Evolutionary conservation across 2,888 invertebrate species (phyloP).

Genomic region (Hirtodrosophila duncani): DNA sequence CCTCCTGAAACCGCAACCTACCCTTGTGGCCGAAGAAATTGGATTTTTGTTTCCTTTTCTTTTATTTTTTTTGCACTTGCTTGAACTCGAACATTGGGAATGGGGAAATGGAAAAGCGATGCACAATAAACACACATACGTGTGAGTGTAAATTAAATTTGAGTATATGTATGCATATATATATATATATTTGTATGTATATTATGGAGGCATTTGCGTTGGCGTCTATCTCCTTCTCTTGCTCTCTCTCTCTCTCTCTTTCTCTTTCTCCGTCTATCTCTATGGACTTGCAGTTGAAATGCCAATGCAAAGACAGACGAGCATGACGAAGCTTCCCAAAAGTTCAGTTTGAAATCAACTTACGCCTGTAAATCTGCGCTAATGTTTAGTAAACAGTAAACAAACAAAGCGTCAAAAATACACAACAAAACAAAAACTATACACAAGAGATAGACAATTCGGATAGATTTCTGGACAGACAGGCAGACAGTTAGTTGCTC

Average conservation of each 20-base stretch:
- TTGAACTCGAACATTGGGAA: slow-evolving; percentile 20
- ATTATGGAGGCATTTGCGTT: slow-evolving; percentile 28
- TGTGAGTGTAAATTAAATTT: slow-evolving; percentile 44
- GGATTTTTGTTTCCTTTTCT: slow-evolving; percentile 41
- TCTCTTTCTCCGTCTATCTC: no score
- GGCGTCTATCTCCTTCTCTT: slow-evolving; percentile 32
- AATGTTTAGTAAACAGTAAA: slow-evolving; percentile 63
- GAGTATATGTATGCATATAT: slow-evolving; percentile 4
- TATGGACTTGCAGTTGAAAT: slow-evolving; percentile 39
- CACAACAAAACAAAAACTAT: no score
- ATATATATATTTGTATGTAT: neutral
- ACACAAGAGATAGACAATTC: neutral
- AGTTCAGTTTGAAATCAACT: slow-evolving; percentile 49
- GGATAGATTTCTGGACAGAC: slow-evolving; percentile 1
- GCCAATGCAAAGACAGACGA: no score
- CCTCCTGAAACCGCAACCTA: slow-evolving; percentile 3
- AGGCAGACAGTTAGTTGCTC: slow-evolving; percentile 48
- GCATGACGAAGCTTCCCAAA: slow-evolving; percentile 13
- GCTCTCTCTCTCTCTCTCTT: no score
- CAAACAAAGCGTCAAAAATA: slow-evolving; percentile 56
- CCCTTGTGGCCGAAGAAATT: slow-evolving; percentile 37
- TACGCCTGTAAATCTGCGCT: slow-evolving; percentile 62
- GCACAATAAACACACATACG: slow-evolving; percentile 46
- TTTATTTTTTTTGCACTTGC: slow-evolving; percentile 43
- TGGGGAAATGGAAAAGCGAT: slow-evolving; percentile 19